Evolutionary conservation across 2,888 invertebrate genomes (phyloP).

Genomic region (Ganaspis brasiliensis): DNA sequence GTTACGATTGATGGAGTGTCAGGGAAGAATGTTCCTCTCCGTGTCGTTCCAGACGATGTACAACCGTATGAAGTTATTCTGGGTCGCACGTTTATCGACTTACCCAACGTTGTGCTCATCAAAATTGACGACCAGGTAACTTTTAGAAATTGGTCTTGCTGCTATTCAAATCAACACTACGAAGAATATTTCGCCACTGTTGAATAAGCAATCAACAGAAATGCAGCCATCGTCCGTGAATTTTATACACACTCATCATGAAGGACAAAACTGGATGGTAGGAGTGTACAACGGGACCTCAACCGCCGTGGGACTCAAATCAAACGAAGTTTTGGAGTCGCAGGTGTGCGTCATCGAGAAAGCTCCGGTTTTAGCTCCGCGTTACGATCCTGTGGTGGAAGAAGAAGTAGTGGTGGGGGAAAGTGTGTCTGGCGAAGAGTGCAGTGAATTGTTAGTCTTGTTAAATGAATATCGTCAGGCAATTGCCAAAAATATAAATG

Average conservation of each 20-base stretch:
- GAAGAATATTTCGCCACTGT: neutral
- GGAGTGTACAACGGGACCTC: constrained; percentile 12
- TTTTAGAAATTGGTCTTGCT: constrained; percentile 24
- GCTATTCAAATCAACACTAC: neutral
- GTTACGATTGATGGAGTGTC: constrained; percentile 56
- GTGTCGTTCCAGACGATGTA: constrained; percentile 63
- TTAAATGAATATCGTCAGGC: constrained; percentile 43
- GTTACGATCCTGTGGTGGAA: neutral
- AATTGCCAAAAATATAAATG: constrained; percentile 21
- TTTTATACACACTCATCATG: neutral
- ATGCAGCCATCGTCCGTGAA: neutral
- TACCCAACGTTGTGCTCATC: constrained; percentile 53
- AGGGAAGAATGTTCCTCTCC: constrained; percentile 51
- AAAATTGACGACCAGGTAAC: constrained; percentile 40
- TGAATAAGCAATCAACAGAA: neutral
- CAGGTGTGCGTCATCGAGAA: neutral
- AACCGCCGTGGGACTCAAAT: neutral
- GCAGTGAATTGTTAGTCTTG: constrained; percentile 33
- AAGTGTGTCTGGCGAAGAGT: neutral
- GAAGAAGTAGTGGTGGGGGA: neutral
- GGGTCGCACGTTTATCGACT: constrained; percentile 60
- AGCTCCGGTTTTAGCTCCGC: neutral
- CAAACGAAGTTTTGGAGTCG: neutral
- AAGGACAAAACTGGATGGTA: neutral
- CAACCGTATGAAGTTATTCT: constrained; percentile 62